Conservation (phyloP, 1,140 invertebrate genomes). For the Conus betulinus region DNA sequence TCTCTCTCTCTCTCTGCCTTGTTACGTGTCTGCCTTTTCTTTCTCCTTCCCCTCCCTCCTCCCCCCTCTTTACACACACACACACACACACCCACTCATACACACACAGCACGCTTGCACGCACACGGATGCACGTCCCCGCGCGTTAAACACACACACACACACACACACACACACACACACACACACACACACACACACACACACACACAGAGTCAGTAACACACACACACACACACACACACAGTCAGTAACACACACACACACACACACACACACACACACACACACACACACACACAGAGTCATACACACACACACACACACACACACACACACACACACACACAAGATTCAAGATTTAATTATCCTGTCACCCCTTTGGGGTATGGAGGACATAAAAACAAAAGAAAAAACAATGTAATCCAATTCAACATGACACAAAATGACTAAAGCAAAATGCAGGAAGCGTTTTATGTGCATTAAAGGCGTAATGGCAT, state of each 20-base stretch:
- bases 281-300: neutral
- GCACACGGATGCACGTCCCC: no score
- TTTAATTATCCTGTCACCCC: no score
- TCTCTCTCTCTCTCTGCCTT: neutral
- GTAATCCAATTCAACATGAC: no score
- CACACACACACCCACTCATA: no score
- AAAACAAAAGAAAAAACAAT: no score
- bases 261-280: neutral
- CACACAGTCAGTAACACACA: neutral
- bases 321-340: neutral
- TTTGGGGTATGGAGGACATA: no score
- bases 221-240: neutral
- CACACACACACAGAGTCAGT: neutral
- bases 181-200: slow-evolving; percentile 5
- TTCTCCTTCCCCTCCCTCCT: no score
- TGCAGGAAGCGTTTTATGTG: no score
- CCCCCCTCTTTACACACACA: no score
- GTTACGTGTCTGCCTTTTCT: neutral
- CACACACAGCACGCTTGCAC: no score
- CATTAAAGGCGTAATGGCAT: no score
- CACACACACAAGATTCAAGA: neutral
- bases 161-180: slow-evolving; percentile 2
- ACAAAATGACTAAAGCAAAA: no score
- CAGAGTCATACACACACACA: neutral
- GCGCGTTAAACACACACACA: neutral